Conservation (phyloP, 2,113 vertebrate genomes). For the Myiopsitta monachus region DNA sequence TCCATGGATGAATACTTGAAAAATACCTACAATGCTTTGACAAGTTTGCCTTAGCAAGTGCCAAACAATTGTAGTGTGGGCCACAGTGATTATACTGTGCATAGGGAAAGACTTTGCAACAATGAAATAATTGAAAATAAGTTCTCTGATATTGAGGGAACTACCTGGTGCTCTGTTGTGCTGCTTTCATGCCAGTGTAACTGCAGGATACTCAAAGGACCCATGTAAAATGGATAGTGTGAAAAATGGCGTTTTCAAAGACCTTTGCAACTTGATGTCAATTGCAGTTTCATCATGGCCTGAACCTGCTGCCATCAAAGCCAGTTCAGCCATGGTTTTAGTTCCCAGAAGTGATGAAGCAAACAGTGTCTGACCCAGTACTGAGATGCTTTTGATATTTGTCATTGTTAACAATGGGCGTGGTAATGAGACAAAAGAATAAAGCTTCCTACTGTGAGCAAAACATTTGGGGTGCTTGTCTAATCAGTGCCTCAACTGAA, state of each 20-base stretch:
- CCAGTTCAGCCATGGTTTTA: not conserved
- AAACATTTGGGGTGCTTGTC: not conserved
- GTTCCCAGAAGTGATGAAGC: constrained; percentile 7
- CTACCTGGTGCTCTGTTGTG: not conserved
- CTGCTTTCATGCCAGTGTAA: not conserved
- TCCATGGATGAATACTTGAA: not conserved
- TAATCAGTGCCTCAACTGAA: not conserved
- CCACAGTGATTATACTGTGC: no score
- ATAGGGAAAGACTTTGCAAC: not conserved
- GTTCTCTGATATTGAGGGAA: not conserved
- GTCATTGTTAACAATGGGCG: not conserved
- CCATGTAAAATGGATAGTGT: not conserved
- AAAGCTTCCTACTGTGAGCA: not conserved
- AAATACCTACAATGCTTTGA: not conserved
- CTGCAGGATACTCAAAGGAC: not conserved
- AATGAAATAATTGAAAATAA: not conserved
- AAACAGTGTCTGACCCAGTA: not conserved
- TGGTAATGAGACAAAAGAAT: not conserved
- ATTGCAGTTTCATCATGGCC: not conserved
- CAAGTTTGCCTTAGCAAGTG: not conserved
- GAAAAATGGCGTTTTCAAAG: not conserved
- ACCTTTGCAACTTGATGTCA: constrained; percentile 20
- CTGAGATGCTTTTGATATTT: not conserved
- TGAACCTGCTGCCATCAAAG: constrained; percentile 11
- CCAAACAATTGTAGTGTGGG: not conserved